These are phyloP conservation scores for Pristiophorus japonicus DNA, from an alignment of 2,113 vertebrate genomes.

Conservation along the genomic window DNA sequence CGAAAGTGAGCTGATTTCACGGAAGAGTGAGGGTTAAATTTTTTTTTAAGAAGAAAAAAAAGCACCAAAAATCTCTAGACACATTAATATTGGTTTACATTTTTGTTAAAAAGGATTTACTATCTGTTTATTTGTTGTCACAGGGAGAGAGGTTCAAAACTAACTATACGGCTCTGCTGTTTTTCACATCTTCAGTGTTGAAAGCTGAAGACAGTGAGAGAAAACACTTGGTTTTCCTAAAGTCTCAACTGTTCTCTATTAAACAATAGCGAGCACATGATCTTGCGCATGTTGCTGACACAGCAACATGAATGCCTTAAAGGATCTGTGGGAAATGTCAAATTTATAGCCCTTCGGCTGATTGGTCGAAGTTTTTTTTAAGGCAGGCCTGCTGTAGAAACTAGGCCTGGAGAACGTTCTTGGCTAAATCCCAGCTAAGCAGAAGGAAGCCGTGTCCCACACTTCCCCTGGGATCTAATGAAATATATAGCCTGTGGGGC, in stretches of 20 bases:
- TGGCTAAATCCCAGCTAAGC: slow-evolving; percentile 80
- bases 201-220: slow-evolving; percentile 48
- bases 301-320: slow-evolving; percentile 55
- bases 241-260: slow-evolving; percentile 54
- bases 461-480: slow-evolving; percentile 75
- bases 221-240: slow-evolving; percentile 47
- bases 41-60: neutral
- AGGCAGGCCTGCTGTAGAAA: slow-evolving; percentile 70
- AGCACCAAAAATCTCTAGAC: neutral
- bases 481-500: slow-evolving; percentile 79
- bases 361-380: slow-evolving; percentile 54
- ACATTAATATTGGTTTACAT: slow-evolving; percentile 9
- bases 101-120: slow-evolving; percentile 10
- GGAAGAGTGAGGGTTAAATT: neutral
- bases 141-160: neutral
- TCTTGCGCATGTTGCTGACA: slow-evolving; percentile 57
- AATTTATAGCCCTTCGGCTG: slow-evolving; percentile 68
- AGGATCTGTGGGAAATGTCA: slow-evolving; percentile 77
- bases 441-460: slow-evolving; percentile 77
- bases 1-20: too few species aligned
- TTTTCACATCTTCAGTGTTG: slow-evolving; percentile 21
- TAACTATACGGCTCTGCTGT: neutral
- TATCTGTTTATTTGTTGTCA: slow-evolving; percentile 28
- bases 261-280: slow-evolving; percentile 53
- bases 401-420: slow-evolving; percentile 73